Base-by-base conservation (phyloP, 2,888 invertebrate genomes). In the Cataglyphis albicans region DNA sequence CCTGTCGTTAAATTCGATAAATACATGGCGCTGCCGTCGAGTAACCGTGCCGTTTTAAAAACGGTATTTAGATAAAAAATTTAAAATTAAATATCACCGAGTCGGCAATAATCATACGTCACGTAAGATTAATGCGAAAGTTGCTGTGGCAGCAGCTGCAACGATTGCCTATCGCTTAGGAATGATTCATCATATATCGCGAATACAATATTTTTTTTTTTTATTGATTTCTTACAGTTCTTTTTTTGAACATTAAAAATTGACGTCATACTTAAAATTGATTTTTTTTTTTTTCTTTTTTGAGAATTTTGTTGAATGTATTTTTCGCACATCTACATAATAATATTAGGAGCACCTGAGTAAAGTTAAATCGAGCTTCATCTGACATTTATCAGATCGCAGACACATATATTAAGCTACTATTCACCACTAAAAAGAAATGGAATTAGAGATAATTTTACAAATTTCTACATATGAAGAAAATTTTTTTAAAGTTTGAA, bases 51-150 rank as follows among this genome's bases (percentile, higher is more conserved):
- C 57, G 59, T 18, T 57, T 81, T 52, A 29, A 63, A 67, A 64
- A 70, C 81, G 75, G 75, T 29, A 82, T 86, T 88, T 86, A 38
- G 9, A 9, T 9, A 9, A 38, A 38, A 38, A 1, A 9, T 81
- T 82, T 84, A 70, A 82, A 81, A 88, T 88, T 90, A 88, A 90
- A 90, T 81, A 78, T 64, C 52, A 73, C 7, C 55, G 18, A 65
- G n/a, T 67, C 48, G 29, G 61, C n/a, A 82, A 81, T 35, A 59
- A 81, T 64, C 67, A 59, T 41, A 29, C 63, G 52, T 38, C 7
- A 32, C 57, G 44, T 35, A 12, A 41, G 73, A 48, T 63, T n/a
- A 68, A 59, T 70, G 67, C 59, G 44, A 57, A 68, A 78, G 21
- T 18, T 15, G 41, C 55, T n/a, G 18, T 57, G 52, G 57, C 72